These are phyloP conservation scores for Gymnopithys bicolor DNA, from an alignment of 2,797 vertebrate species.

Conservation along the genomic window DNA sequence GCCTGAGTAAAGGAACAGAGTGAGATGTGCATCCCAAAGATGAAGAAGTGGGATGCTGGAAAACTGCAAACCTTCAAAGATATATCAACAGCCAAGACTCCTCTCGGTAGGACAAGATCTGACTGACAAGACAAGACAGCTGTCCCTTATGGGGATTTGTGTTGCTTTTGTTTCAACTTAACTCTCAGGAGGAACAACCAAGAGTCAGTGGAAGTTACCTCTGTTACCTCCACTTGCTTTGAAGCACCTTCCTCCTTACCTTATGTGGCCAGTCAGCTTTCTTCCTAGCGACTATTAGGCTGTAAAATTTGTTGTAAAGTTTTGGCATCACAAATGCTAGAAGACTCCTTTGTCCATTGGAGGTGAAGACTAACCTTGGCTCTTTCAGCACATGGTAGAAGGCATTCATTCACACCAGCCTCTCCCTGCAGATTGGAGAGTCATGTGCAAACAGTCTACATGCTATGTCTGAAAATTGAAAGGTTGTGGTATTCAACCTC, in stretches of 20 bases:
- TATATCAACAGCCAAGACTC: not conserved
- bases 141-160: not conserved
- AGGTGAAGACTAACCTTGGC: not conserved
- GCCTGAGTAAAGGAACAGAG: not conserved
- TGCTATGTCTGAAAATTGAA: not conserved
- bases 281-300: not conserved
- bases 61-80: not conserved
- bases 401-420: not conserved
- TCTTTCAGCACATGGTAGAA: not conserved
- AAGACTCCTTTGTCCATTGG: not conserved
- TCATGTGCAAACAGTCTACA: not conserved
- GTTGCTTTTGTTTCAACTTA: not conserved
- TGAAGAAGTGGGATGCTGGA: not conserved
- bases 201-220: not conserved
- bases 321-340: not conserved
- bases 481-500: not conserved
- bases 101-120: not conserved
- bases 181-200: not conserved
- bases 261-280: not conserved
- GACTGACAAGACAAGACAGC: not conserved
- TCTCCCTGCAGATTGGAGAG: not conserved
- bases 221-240: not conserved
- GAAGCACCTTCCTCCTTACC: not conserved
- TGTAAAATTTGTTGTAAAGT: not conserved
- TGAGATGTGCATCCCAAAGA: not conserved